Conservation (phyloP, 2,888 invertebrate genomes). For the Hydropsyche betteni region DNA sequence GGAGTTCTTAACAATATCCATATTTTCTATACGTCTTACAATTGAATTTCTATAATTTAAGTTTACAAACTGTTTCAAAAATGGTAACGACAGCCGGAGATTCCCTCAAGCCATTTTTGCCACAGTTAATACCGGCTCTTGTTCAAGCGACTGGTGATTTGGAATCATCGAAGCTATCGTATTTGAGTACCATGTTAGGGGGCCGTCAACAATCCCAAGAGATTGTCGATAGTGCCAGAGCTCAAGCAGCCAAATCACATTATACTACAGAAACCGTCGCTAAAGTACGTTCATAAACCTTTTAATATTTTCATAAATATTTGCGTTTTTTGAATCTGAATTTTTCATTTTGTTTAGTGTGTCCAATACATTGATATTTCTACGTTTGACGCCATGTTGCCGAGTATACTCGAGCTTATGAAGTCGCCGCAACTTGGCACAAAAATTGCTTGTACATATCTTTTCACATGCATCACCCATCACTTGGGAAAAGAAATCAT, state of each 20-base stretch:
- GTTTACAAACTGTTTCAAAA: conserved; percentile 86
- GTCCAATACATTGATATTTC: conserved; percentile 78
- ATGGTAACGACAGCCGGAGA: conserved; percentile 83
- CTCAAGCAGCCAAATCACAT: conserved; percentile 83
- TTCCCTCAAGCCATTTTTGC: conserved; percentile 82
- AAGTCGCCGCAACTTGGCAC: conserved; percentile 86
- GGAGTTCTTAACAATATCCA: neutral
- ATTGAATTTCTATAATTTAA: conserved; percentile 55
- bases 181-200: conserved; percentile 78
- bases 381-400: conserved; percentile 81
- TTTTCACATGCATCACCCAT: conserved; percentile 74
- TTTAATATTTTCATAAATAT: neutral
- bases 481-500: conserved; percentile 67
- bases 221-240: conserved; percentile 79
- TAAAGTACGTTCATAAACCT: conserved; percentile 65
- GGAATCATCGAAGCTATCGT: conserved; percentile 81
- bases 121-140: conserved; percentile 82
- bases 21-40: neutral
- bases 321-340: neutral
- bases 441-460: conserved; percentile 82
- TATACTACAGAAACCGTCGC: conserved; percentile 89
- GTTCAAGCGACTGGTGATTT: conserved; percentile 88
- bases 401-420: conserved; percentile 82
- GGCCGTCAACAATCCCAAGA: conserved; percentile 78
- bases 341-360: conserved; percentile 59